These are phyloP conservation scores for Saimiri boliviensis DNA, from an alignment of 2,113 vertebrate genomes.

Conservation along the genomic window DNA sequence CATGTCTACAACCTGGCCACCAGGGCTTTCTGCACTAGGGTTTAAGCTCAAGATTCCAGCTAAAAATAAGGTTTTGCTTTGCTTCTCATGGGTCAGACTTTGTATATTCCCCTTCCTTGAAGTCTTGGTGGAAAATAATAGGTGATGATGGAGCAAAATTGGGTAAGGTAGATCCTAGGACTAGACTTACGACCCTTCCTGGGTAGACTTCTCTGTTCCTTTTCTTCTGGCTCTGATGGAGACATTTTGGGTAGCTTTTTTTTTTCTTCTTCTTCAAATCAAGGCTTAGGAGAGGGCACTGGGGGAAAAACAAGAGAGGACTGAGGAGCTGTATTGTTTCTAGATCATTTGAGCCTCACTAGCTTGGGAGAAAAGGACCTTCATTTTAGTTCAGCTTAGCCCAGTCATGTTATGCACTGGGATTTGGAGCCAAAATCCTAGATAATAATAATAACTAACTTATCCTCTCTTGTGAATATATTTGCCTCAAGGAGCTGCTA, in stretches of 20 bases:
- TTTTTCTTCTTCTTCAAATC: background rate
- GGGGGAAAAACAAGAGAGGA: background rate
- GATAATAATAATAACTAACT: background rate
- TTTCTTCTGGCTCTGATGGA: background rate
- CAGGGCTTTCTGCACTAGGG: background rate
- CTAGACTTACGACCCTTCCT: background rate
- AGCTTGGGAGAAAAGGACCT: background rate
- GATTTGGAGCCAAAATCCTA: background rate
- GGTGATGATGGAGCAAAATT: background rate
- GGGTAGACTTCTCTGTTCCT: background rate
- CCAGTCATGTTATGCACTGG: background rate
- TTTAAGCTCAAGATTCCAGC: constrained; percentile 10
- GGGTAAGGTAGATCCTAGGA: background rate
- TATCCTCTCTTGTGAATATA: background rate
- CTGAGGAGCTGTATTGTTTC: background rate
- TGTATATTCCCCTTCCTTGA: background rate
- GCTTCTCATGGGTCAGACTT: background rate
- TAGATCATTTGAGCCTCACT: background rate
- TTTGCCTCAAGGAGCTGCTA: background rate
- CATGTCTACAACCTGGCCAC: background rate
- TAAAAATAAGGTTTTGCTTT: constrained; percentile 11
- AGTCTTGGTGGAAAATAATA: background rate
- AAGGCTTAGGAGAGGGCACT: background rate
- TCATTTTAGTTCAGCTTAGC: constrained; percentile 27
- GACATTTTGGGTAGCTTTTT: background rate